phyloP scores from a whole-genome alignment of 2,113 vertebrate species.

The Lampris incognitus region DNA sequence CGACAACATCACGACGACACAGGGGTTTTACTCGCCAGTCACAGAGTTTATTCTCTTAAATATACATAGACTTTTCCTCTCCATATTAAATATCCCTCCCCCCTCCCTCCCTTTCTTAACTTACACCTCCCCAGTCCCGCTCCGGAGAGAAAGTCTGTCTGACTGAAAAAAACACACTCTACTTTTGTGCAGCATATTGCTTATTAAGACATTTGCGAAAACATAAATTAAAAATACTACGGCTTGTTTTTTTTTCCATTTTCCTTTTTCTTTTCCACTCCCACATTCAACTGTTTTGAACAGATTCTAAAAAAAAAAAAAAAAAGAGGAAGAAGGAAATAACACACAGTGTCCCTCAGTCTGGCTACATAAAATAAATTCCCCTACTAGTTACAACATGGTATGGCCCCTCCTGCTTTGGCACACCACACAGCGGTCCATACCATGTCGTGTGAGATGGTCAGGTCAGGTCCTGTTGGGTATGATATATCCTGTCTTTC shows the following conservation, averaged over 20 bases:
- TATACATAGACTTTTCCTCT: constrained; percentile 80
- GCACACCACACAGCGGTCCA: constrained; percentile 48
- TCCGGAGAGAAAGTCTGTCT: constrained; percentile 67
- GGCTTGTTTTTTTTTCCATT: constrained; percentile 45
- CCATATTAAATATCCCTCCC: constrained; percentile 78
- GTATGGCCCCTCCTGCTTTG: constrained; percentile 28
- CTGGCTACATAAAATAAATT: constrained; percentile 70
- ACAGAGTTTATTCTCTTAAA: constrained; percentile 83
- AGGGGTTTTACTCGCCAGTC: constrained; percentile 65
- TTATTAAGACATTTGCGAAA: constrained; percentile 84
- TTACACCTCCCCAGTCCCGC: constrained; percentile 14
- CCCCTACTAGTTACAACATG: constrained; percentile 30
- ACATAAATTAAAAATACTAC: constrained; percentile 84
- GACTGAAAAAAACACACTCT: constrained; percentile 75
- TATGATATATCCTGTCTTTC: not conserved
- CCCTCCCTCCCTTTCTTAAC: constrained; percentile 13
- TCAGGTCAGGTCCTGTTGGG: not conserved
- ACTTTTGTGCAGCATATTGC: constrained; percentile 83
- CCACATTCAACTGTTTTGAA: constrained; percentile 58
- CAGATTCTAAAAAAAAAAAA: constrained; percentile 56
- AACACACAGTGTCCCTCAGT: constrained; percentile 79
- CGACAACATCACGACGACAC: constrained; percentile 17
- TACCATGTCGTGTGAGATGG: constrained; percentile 31
- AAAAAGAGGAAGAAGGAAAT: constrained; percentile 35
- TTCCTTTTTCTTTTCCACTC: constrained; percentile 52